phyloP scores from a whole-genome alignment of 2,113 vertebrate genomes.

The Garra rufa region DNA sequence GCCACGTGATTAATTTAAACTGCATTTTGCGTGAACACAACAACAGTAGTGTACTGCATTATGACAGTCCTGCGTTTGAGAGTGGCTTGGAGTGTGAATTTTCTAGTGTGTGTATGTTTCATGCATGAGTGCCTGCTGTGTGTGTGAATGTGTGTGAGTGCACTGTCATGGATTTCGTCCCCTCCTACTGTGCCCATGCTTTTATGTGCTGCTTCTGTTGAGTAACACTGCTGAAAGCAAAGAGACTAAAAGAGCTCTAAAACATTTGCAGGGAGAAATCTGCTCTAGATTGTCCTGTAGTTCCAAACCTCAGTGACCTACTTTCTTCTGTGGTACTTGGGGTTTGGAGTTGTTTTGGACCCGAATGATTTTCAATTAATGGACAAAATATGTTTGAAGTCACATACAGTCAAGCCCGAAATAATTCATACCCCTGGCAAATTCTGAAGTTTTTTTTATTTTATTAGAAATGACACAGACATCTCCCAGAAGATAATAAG shows the following conservation, averaged over 20 bases:
- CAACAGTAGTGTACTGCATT: background rate
- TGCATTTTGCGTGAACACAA: background rate
- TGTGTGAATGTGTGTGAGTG: constrained; percentile 7
- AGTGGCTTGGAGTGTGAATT: background rate
- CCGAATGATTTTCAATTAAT: too few relatives aligned
- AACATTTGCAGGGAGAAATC: background rate
- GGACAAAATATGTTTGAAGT: too few relatives aligned
- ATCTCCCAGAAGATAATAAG: too few relatives aligned
- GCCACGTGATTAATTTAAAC: background rate
- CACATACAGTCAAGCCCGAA: too few relatives aligned
- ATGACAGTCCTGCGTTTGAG: background rate
- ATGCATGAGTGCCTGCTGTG: constrained; percentile 16
- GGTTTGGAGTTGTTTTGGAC: background rate
- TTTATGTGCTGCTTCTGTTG: constrained; percentile 19
- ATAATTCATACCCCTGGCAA: too few relatives aligned
- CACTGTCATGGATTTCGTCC: background rate
- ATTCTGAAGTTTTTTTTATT: too few relatives aligned
- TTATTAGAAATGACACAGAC: too few relatives aligned
- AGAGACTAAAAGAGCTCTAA: background rate
- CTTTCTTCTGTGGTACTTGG: background rate
- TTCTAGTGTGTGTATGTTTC: background rate
- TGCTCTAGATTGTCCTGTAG: background rate
- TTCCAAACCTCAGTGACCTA: background rate
- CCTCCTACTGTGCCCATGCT: constrained; percentile 2
- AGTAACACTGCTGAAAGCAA: background rate